phyloP scores from a whole-genome alignment of 2,888 invertebrate genomes.

The Melieria omissa region DNA sequence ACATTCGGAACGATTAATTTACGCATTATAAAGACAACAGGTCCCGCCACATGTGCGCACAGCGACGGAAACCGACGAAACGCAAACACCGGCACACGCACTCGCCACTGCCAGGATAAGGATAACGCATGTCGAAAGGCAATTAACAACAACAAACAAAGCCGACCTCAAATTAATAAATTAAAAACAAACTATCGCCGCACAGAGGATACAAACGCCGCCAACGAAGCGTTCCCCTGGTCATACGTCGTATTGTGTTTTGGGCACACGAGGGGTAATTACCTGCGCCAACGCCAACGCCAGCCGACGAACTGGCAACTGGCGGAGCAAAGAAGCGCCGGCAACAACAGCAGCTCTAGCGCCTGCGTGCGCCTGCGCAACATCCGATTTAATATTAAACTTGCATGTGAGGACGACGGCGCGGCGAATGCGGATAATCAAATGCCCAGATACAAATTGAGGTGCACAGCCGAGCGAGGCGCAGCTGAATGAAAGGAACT shows the following conservation, averaged over 20 bases:
- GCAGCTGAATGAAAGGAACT: neutral
- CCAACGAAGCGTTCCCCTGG: neutral
- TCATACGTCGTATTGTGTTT: conserved; percentile 25
- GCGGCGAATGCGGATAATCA: conserved; percentile 25
- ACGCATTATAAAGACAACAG: conserved; percentile 20
- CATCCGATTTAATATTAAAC: conserved; percentile 24
- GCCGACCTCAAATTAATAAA: conserved; percentile 65
- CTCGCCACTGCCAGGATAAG: conserved; percentile 46
- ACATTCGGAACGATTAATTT: conserved; percentile 45
- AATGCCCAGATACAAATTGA: conserved; percentile 27
- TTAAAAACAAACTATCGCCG: conserved; percentile 55
- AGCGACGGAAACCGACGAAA: conserved; percentile 44
- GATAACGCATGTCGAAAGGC: conserved; percentile 60
- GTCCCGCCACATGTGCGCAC: neutral
- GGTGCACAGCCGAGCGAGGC: neutral
- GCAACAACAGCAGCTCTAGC: neutral
- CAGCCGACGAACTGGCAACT: neutral
- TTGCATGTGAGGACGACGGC: conserved; percentile 23
- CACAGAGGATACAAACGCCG: conserved; percentile 14
- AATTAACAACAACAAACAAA: conserved; percentile 54
- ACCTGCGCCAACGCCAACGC: neutral
- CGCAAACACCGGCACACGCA: conserved; percentile 30
- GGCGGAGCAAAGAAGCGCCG: neutral
- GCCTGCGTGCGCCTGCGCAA: neutral
- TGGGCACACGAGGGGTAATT: conserved; percentile 17